Evolutionary conservation across 2,888 invertebrate genomes (phyloP).

Genomic region (Spilosoma lubricipeda): DNA sequence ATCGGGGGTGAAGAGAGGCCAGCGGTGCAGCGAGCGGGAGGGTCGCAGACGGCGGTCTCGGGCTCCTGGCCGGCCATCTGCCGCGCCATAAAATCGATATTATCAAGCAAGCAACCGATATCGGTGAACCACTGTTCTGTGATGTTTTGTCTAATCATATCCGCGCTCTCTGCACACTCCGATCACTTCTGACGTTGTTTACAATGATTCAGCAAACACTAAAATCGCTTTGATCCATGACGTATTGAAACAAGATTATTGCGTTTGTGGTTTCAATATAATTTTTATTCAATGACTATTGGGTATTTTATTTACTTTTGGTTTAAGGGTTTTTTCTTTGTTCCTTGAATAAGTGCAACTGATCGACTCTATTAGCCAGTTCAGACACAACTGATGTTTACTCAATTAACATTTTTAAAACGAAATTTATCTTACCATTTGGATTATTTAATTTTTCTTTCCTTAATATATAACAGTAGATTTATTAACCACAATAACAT

Average conservation of each 20-base stretch:
- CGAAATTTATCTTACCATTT: no score
- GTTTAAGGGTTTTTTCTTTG: constrained; percentile 1
- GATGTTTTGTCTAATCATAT: constrained; percentile 18
- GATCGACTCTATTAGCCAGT: not conserved
- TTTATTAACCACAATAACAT: not conserved
- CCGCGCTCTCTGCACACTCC: constrained; percentile 13
- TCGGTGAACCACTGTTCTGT: constrained; percentile 34
- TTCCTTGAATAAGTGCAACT: not conserved
- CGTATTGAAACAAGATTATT: constrained; percentile 24
- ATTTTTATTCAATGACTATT: constrained; percentile 11
- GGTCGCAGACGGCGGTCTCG: constrained; percentile 70
- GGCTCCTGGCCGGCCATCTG: constrained; percentile 80
- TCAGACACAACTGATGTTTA: no score
- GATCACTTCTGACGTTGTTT: constrained; percentile 14
- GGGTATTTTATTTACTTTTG: constrained; percentile 5
- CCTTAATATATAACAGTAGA: no score
- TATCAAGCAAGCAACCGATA: constrained; percentile 77
- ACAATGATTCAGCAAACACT: constrained; percentile 28
- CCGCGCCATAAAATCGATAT: constrained; percentile 83
- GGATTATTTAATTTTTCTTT: no score
- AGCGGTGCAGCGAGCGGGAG: constrained; percentile 70
- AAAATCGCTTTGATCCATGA: constrained; percentile 20
- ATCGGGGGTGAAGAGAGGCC: constrained; percentile 79
- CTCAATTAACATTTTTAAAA: not conserved
- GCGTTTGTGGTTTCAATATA: constrained; percentile 1